Evolutionary conservation across 92 coral and sea anemone genomes (phyloP), one percentile per base, ranked within the genome.

Genomic region (Palythoa heliodiscus): DNA sequence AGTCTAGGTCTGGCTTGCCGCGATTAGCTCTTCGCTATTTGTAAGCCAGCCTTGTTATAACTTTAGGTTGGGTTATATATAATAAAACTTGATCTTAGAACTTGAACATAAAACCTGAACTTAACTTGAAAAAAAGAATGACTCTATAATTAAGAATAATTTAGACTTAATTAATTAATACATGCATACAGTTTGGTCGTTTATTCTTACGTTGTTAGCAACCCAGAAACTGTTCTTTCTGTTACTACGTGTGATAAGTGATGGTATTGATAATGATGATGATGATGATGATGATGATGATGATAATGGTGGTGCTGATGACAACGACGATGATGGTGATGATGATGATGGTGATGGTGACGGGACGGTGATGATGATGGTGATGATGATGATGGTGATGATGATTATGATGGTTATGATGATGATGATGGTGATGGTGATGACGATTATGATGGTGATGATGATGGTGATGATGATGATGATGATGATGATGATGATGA

Each of bases 261-360:
- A 64, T 61, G 68, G 22, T 61, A 15, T 16, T 61, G 68, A 19
- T 61, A 24, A 5, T 15, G 68, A 14, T 19, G 68, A 61, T 6
- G 68, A 1, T n/a, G 22, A 1, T 15, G 23, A 24, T 29, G 35
- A 1, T 29, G 35, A 1, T 29, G 35, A 1, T 29, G 35, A 1
- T 29, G 35, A 1, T 29, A 1, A 1, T 15, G 68, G 20, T 61
- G 23, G 7, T 43, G 94, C 88, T 24, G 94, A 97, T 19, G 98
- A 92, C 89, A 74, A 87, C 70, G 86, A 85, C 57, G 94, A 94
- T 9, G 97, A 95, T 19, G 90, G 92, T 54, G 97, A 93, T 38
- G 98, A 95, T 66, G 98, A 93, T 60, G 85, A 90, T 86, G 68
- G 0, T 19, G 23, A 61, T 61, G 0, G 1, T 61, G 68, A 15